Evolutionary conservation across 2,113 vertebrate genomes (phyloP), one percentile per base, ranked within the genome.

Genomic region (Brevimyrus niger): DNA sequence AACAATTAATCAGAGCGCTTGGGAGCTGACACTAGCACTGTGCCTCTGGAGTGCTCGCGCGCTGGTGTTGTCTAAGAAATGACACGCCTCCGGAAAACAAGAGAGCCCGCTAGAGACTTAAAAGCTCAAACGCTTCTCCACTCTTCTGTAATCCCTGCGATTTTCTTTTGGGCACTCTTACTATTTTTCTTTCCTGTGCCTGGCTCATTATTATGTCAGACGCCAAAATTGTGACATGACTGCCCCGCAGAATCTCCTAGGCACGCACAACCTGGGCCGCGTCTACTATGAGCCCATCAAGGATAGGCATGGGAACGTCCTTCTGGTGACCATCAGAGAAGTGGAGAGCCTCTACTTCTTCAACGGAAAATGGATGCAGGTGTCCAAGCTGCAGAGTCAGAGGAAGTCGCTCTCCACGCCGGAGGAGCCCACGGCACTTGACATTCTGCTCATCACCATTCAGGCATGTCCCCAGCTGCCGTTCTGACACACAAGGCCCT

Each of bases 371-470:
- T 99, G 98, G 98, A 97, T 98, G 96, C 97, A 97, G 92, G 96
- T 99, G 92, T 97, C 97, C 93, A 99, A 98, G 90, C 95, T 99
- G 89, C 98, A 99, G 95, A 99, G 97, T 92, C 98, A 99, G 95
- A 97, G 97, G 93, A 99, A 99, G 95, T 98, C 97, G n/a, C 95
- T 99, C 88, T 99, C 98, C 91, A 99, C 98, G 8, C 98, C 98
- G 0, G 98, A 99, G 94, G 98, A 99, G 92, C 98, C 98, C 76
- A 98, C 98, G 46, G 97, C 98, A 7, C 95, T 99, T 91, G 98
- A 99, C 93, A 96, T 99, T 92, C 97, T 99, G 92, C 95, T 99
- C 92, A 99, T 99, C 95, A 99, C 98, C 90, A 96, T 99, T 88
- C 98, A 99, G 98, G 98, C 98, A 95, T 19, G 55, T 8, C n/a